These are phyloP conservation scores for Neria commutata DNA, from an alignment of 2,888 invertebrate genomes.

Conservation along the genomic window DNA sequence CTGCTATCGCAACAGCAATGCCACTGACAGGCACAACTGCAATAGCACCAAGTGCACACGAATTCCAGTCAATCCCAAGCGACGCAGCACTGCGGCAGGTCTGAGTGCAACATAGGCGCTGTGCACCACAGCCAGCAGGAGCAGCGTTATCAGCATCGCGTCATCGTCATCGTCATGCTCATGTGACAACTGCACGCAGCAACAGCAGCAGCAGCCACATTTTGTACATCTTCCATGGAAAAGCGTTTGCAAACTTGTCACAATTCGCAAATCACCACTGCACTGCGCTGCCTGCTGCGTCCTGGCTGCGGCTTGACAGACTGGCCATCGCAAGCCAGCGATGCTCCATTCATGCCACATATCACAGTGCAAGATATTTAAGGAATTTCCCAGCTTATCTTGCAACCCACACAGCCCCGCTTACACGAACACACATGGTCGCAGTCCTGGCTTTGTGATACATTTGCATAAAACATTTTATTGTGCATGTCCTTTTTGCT, in stretches of 20 bases:
- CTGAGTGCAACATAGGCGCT: neutral
- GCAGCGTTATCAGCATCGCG: slow-evolving; percentile 41
- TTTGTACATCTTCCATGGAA: slow-evolving; percentile 50
- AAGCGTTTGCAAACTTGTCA: slow-evolving; percentile 40
- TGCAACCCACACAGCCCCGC: neutral
- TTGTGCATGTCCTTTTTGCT: too few species aligned
- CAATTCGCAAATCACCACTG: neutral
- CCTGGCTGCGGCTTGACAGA: too few species aligned
- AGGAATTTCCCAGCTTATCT: neutral
- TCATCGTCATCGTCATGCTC: slow-evolving; percentile 51
- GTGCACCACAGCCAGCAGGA: neutral
- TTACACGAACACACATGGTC: too few species aligned
- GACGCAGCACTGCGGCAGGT: neutral
- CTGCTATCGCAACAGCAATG: neutral
- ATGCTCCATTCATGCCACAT: too few species aligned
- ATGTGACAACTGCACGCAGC: slow-evolving; percentile 35
- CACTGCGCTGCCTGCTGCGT: too few species aligned
- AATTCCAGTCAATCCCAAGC: neutral
- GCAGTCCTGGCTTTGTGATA: neutral
- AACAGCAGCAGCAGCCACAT: too few species aligned
- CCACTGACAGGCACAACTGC: neutral
- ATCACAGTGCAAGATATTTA: neutral
- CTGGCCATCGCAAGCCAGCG: too few species aligned
- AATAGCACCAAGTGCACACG: neutral
- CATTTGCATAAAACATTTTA: neutral